Base-by-base conservation (phyloP, 2,113 vertebrate species). In the Perca fluviatilis region DNA sequence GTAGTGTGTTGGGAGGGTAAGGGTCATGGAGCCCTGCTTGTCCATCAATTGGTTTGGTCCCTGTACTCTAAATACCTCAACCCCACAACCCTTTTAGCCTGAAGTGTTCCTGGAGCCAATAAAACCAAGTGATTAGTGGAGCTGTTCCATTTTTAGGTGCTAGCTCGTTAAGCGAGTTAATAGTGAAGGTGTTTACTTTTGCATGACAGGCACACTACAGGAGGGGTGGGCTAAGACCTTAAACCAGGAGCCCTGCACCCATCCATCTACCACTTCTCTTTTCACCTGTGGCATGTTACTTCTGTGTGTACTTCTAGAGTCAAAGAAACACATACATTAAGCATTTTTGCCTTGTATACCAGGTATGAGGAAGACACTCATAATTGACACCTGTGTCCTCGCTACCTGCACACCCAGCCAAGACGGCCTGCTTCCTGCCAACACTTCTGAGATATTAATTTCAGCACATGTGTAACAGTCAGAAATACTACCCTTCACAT, bases 111-210 rank as follows among this genome's bases (percentile, higher is more conserved):
- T 58, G 73, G 71, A 75, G 65, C 83, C 86, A 89, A 93, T 94
- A 93, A 96, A 96, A 93, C 84, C 87, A 90, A 88, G 90, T 90
- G 92, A 91, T 95, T 96, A 95, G 91, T 89, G 91, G 94, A 91
- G 94, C 93, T 89, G 90, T 94, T 96, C 90, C 66, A 30, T 91
- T 93, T 90, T 91, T 92, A 95, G 93, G 94, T 95, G 95, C 96
- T 91, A 95, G 94, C 93, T 96, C 87, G 94, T 95, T 96, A 96
- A 94, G 88, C 71, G 89, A 93, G 92, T 93, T 92, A 93, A 91
- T 91, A 90, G 87, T 58, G 86, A 91, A 94, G 91, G 93, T 95
- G 93, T 95, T 96, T 96, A 96, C 88, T 92, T 94, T 89, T 89
- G 93, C 90, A 95, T 92, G 93, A 93, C 92, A 94, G 94, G 87